Evolutionary conservation across 2,797 vertebrate species (phyloP).

Genomic region (Sebastes matsubarae): DNA sequence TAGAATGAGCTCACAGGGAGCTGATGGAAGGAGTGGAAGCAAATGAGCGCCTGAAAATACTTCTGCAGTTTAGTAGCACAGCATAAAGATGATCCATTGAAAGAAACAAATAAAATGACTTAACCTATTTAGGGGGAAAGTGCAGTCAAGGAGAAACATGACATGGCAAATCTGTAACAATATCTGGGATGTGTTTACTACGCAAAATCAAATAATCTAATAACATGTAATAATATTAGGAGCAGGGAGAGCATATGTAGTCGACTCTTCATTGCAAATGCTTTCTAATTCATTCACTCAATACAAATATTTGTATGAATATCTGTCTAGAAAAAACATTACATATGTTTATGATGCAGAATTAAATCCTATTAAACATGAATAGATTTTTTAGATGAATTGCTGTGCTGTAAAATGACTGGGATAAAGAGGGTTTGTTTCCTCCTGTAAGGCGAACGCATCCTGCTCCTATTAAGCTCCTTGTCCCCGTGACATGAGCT

Average conservation of each 20-base stretch:
- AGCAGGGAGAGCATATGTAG: neutral
- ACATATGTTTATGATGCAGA: neutral
- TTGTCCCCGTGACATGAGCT: neutral
- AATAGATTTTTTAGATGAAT: neutral
- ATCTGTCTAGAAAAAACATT: neutral
- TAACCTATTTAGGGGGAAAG: conserved; percentile 39
- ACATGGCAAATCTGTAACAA: conserved; percentile 43
- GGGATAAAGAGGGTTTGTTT: neutral
- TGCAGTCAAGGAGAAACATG: conserved; percentile 36
- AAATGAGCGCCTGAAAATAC: conserved; percentile 19
- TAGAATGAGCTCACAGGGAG: conserved; percentile 27
- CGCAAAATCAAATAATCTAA: conserved; percentile 42
- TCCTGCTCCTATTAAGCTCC: neutral
- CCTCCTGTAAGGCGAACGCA: neutral
- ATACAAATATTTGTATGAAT: neutral
- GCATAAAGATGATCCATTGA: conserved; percentile 31
- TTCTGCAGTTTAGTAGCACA: conserved; percentile 20
- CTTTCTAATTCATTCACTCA: neutral
- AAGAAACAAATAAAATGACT: conserved; percentile 43
- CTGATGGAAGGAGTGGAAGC: conserved; percentile 23
- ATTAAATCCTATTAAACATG: neutral
- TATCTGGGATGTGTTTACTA: conserved; percentile 61
- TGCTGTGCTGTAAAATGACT: neutral
- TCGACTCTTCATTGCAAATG: neutral
- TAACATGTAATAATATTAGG: conserved; percentile 39